Evolutionary conservation across 1,140 invertebrate species (phyloP).

Genomic region (Trichonephila clavata): DNA sequence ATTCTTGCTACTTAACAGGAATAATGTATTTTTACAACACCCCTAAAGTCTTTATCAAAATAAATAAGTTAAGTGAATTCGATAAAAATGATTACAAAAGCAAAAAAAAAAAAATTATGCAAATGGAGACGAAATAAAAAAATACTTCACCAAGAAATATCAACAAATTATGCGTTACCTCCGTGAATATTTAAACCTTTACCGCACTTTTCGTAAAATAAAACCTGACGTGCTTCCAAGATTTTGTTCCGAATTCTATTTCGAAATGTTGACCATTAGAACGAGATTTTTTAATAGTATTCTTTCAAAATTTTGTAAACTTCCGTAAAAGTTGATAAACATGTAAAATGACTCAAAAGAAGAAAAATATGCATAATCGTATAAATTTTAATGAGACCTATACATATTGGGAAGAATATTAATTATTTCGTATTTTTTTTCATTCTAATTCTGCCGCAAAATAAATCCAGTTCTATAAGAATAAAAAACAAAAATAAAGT

Average conservation of each 20-base stretch:
- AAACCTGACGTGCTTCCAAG: background rate
- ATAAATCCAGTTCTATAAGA: too few species aligned
- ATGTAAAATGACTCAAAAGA: background rate
- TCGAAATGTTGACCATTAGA: background rate
- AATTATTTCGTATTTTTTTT: too few species aligned
- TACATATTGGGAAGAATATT: too few species aligned
- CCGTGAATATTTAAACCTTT: background rate
- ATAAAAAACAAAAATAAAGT: too few species aligned
- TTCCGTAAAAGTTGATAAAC: background rate
- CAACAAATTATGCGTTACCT: background rate
- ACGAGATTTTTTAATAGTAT: background rate
- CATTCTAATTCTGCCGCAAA: too few species aligned
- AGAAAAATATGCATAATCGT: background rate
- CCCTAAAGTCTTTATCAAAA: background rate
- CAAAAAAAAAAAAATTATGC: background rate
- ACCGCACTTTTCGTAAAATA: background rate
- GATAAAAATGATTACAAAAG: background rate
- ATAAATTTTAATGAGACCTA: too few species aligned
- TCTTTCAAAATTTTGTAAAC: background rate
- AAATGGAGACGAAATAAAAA: constrained; percentile 5
- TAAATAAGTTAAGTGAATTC: background rate
- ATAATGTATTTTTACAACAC: too few species aligned
- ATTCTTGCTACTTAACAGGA: too few species aligned
- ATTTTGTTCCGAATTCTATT: background rate
- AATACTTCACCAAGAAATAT: background rate